phyloP scores from a whole-genome alignment of 2,797 vertebrate genomes.

The Vultur gryphus region DNA sequence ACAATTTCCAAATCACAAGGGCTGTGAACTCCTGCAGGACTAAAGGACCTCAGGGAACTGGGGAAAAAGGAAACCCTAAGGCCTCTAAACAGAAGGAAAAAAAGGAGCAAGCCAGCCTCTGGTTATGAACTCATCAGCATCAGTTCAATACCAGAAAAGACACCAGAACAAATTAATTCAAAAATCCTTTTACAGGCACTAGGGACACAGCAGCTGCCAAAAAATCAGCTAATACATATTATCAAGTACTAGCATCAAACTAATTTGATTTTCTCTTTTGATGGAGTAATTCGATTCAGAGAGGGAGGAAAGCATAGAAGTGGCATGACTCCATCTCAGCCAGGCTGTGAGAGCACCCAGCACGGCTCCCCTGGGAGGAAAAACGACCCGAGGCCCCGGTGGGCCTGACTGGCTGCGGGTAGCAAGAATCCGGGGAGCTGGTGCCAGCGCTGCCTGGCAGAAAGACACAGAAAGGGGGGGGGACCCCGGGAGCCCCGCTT shows the following conservation, averaged over 20 bases:
- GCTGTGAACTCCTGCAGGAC: background rate
- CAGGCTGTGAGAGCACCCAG: background rate
- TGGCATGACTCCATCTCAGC: accelerated
- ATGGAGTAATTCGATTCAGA: background rate
- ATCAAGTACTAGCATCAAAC: background rate
- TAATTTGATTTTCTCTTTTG: background rate
- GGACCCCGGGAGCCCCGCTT: background rate
- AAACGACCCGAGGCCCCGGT: no score
- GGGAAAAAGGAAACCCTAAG: background rate
- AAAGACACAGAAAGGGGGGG: no score
- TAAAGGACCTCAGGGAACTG: background rate
- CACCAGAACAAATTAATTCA: background rate
- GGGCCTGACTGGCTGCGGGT: accelerated
- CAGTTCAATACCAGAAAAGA: background rate
- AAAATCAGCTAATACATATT: background rate
- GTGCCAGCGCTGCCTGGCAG: background rate
- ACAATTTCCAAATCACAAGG: background rate
- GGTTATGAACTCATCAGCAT: background rate
- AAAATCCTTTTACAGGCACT: background rate
- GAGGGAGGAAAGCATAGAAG: background rate
- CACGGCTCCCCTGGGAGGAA: no score
- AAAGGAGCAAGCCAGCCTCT: background rate
- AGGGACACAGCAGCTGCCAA: background rate
- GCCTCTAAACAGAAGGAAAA: background rate
- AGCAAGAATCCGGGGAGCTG: background rate